These are phyloP conservation scores for Tetrax tetrax DNA, from an alignment of 2,113 vertebrate species.

Conservation along the genomic window DNA sequence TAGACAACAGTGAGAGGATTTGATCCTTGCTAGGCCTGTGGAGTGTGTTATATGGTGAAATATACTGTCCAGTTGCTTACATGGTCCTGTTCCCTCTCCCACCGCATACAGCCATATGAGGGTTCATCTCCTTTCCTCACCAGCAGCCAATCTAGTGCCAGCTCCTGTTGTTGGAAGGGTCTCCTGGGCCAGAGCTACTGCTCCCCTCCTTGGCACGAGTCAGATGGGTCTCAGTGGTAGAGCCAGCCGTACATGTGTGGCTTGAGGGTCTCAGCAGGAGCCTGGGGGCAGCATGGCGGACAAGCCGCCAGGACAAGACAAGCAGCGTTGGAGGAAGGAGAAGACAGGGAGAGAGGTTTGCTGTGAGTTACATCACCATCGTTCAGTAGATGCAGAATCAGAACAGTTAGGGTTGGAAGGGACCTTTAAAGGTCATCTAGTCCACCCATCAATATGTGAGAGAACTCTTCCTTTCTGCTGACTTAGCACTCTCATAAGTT, in stretches of 20 bases:
- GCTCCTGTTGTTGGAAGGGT: neutral
- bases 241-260: accelerated
- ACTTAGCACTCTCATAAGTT: neutral
- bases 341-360: neutral
- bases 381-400: neutral
- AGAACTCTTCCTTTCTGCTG: neutral
- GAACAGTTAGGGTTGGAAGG: too few relatives aligned
- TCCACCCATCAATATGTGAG: neutral
- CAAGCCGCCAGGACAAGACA: neutral
- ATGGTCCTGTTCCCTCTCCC: neutral
- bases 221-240: neutral
- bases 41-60: neutral
- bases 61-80: neutral
- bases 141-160: neutral
- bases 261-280: neutral
- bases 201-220: neutral
- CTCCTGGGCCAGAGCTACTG: neutral
- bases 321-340: neutral
- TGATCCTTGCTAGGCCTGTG: neutral
- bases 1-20: neutral
- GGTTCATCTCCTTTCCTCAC: neutral
- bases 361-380: neutral
- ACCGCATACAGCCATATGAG: accelerated
- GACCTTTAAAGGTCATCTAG: too few relatives aligned
- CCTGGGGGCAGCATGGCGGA: neutral